Base-by-base conservation (phyloP, 2,113 vertebrate genomes). In the Electrona antarctica region DNA sequence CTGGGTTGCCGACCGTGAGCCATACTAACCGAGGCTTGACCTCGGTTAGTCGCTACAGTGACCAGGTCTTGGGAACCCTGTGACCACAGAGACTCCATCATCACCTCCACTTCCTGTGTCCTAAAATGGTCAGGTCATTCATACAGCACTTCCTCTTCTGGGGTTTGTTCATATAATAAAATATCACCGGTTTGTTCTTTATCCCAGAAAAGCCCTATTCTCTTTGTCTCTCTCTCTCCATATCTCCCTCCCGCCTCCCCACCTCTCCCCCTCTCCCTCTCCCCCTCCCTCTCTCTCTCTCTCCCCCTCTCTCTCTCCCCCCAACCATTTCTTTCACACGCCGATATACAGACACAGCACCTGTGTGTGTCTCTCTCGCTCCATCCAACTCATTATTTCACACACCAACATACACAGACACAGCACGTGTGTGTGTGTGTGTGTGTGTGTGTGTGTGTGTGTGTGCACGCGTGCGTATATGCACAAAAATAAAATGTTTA, bases 41-140 rank as follows among this genome's bases (percentile, higher is more conserved):
- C 79, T 70, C 50, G n/a, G n/a, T n/a, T 21, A 64, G 80, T 71
- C 47, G 8, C 64, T 28, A 11, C 47, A 71, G 77, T 46, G 67
- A 84, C 87, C 81, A 73, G 80, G 78, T 87, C 86, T 86, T 87
- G 85, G 86, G 86, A 88, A 87, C 80, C 56, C 79, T 54, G 85
- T 85, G 83, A 74, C 83, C 76, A 84, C 77, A 3, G 67, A 73
- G 84, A 69, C 83, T 88, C 87, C 82, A 87, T 87, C 82, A 87
- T 87, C 87, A 89, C 84, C 88, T 87, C 83, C 21, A 12, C 79
- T 88, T 91, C 88, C 89, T 83, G 85, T 28, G 68, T 76, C 83
- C 83, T 81, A 84, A 87, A 81, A 86, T 67, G 81, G 85, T 60
- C 0, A 65, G 69, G 64, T 77, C 86, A 88, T 83, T 89, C 80